phyloP scores from a whole-genome alignment of 2,797 vertebrate species.

The Sus cebifrons region DNA sequence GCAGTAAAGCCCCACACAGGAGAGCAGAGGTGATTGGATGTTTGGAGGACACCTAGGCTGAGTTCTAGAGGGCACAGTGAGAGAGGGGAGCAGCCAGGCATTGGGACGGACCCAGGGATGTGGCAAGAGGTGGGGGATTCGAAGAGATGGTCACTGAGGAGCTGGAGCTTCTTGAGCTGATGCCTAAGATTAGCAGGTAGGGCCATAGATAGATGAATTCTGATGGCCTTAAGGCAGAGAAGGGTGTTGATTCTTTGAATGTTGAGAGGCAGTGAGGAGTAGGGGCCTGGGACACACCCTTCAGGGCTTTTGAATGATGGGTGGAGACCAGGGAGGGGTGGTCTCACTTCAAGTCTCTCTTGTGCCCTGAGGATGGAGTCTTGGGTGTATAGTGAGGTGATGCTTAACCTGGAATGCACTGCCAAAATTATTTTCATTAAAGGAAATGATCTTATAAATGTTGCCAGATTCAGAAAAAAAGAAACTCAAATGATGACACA shows the following conservation, averaged over 20 bases:
- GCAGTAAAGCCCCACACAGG: accelerated
- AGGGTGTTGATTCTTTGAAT: neutral
- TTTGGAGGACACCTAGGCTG: neutral
- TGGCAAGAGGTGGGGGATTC: neutral
- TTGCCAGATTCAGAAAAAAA: neutral
- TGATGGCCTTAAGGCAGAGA: neutral
- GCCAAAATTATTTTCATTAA: slow-evolving; percentile 12
- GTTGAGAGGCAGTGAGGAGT: neutral
- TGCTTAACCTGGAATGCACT: neutral
- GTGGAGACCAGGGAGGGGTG: neutral
- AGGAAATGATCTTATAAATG: slow-evolving; percentile 48
- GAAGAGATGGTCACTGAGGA: neutral
- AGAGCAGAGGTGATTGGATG: neutral
- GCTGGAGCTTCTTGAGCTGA: neutral
- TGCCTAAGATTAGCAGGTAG: neutral
- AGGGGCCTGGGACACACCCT: accelerated
- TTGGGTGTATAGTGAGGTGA: neutral
- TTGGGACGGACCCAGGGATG: neutral
- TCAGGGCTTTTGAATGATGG: neutral
- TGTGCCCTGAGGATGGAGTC: neutral
- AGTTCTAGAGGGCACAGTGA: neutral
- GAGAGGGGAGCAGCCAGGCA: neutral
- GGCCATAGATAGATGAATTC: neutral
- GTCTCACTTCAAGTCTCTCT: neutral
- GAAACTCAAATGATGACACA: neutral